Percentiles rank a stretch among this genome's conserved stretches.
phyloP scores from a whole-genome alignment of 2,888 invertebrate genomes.

The Caenorhabditis uteleia region DNA sequence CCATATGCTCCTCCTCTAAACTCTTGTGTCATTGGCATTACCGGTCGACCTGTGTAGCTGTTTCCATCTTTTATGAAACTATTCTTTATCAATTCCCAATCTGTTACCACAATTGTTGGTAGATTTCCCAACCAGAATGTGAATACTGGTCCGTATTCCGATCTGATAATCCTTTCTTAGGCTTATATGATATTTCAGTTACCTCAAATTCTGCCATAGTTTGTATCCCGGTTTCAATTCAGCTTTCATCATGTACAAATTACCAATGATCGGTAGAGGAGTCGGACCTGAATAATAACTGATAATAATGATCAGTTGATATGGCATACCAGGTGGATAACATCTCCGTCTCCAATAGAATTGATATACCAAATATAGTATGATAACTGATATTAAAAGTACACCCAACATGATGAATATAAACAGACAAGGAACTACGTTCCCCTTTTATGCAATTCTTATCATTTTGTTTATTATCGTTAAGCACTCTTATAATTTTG shows the following conservation, averaged over 20 bases:
- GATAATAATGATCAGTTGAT: too few species aligned
- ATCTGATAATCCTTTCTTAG: slow-evolving; percentile 9
- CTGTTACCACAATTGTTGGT: slow-evolving; percentile 30
- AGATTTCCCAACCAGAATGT: slow-evolving; percentile 34
- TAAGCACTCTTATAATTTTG: too few species aligned
- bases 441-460: too few species aligned
- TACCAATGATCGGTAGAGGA: slow-evolving; percentile 33
- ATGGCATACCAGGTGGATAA: too few species aligned
- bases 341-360: too few species aligned
- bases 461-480: too few species aligned
- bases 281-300: too few species aligned
- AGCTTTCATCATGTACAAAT: slow-evolving; percentile 17
- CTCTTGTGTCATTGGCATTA: slow-evolving; percentile 24
- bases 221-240: slow-evolving; percentile 31
- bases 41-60: slow-evolving; percentile 29
- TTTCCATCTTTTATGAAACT: slow-evolving; percentile 24
- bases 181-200: background rate
- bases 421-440: too few species aligned
- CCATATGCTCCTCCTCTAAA: slow-evolving; percentile 35
- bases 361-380: too few species aligned
- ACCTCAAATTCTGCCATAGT: slow-evolving; percentile 22
- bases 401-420: too few species aligned
- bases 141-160: slow-evolving; percentile 34
- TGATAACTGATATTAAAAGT: too few species aligned
- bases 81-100: slow-evolving; percentile 30